A percentile compares a stretch with the other conserved stretches of the same genome.
Evolutionary conservation across 2,113 vertebrate species (phyloP).

Genomic region (Formicarius rufipectus): DNA sequence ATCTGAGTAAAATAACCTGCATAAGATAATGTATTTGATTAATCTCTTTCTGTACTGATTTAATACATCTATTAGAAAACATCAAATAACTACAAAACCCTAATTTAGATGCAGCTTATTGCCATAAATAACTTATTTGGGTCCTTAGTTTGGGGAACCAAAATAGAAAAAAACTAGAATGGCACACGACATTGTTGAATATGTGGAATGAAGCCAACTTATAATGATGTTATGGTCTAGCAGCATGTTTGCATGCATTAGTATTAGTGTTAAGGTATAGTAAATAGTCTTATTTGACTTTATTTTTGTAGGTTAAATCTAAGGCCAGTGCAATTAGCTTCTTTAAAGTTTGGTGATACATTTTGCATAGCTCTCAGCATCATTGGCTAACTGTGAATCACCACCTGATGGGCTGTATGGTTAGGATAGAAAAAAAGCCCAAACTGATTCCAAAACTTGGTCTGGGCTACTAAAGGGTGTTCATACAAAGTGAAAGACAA

Average conservation of each 20-base stretch:
- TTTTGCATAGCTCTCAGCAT: not conserved
- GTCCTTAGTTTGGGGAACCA: not conserved
- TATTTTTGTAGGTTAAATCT: not conserved
- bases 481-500: not conserved
- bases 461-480: not conserved
- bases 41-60: not conserved
- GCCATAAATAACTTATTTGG: constrained; percentile 34
- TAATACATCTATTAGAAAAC: constrained; percentile 39
- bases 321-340: accelerated
- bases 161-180: not conserved
- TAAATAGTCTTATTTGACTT: not conserved
- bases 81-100: constrained; percentile 50
- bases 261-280: not conserved
- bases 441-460: not conserved
- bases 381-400: not conserved
- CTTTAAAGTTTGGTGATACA: not conserved
- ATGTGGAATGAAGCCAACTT: not conserved
- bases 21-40: constrained; percentile 30
- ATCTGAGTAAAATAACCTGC: constrained; percentile 33
- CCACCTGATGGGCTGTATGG: not conserved
- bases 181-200: not conserved
- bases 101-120: constrained; percentile 20
- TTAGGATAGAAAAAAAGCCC: not conserved
- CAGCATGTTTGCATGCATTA: not conserved
- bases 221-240: not conserved